A percentile compares a stretch with the other conserved stretches of the same genome.
These are phyloP conservation scores for Habropoda laboriosa DNA, from an alignment of 1,140 invertebrate species.

Conservation along the genomic window DNA sequence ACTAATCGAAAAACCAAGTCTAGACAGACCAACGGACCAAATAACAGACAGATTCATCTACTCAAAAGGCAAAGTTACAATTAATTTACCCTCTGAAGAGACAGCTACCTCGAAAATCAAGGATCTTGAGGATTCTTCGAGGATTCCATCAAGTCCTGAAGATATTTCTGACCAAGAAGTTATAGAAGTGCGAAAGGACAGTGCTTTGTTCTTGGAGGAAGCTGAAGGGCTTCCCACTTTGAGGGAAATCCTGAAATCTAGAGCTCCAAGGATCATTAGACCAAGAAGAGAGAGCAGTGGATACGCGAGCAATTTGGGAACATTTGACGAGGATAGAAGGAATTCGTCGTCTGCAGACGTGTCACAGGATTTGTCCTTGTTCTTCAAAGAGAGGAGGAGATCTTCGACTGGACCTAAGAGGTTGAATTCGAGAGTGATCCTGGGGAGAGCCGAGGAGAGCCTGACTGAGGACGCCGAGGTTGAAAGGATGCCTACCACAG, in stretches of 20 bases:
- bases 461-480: not conserved
- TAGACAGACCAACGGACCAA: not conserved
- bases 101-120: not conserved
- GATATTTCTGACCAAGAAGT: conserved; percentile 43
- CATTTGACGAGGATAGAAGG: conserved; percentile 75
- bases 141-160: conserved; percentile 37
- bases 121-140: not conserved
- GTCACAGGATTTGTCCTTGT: conserved; percentile 50
- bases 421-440: conserved; percentile 42
- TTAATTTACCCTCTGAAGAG: not conserved
- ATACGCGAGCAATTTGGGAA: conserved; percentile 73
- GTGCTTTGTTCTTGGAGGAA: conserved; percentile 71
- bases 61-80: not conserved
- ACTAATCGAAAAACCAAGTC: too few relatives aligned
- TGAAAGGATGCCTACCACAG: conserved; percentile 73
- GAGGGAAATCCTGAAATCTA: conserved; percentile 35
- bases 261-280: conserved; percentile 43
- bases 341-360: conserved; percentile 57
- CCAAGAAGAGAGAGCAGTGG: conserved; percentile 76
- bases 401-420: conserved; percentile 62
- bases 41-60: not conserved
- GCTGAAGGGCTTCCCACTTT: conserved; percentile 57
- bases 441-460: conserved; percentile 26
- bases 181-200: conserved; percentile 68
- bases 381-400: conserved; percentile 63